Evolutionary conservation across 1,140 invertebrate species (phyloP), one percentile per base, ranked within the genome.

Genomic region (Drosophila pallidifrons): DNA sequence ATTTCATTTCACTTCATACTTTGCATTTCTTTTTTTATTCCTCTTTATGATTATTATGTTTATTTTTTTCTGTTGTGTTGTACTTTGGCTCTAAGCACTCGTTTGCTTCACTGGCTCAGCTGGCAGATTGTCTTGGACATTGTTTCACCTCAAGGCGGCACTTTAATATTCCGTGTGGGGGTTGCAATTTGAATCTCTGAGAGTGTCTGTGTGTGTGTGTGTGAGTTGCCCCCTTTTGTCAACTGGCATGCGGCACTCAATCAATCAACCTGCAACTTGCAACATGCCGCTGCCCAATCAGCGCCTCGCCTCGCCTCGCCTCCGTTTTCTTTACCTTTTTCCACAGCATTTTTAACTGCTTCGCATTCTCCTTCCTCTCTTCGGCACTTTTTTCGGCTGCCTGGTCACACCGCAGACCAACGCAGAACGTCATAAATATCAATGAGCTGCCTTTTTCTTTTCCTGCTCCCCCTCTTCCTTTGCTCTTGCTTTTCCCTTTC

Each of bases 351-450:
- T 20, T 55, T 10, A 11, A 6, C 13, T 15, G 0, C 4, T 11
- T 38, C 3, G 20, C 46, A 0, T n/a, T 2, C 25, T 52, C 5
- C 35, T 25, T 35, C 13, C 6, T 16, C 35, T 7, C 8, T 13
- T 13, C 8, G 30, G 4, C 41, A 8, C 16, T 46, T 43, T 32
- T 58, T 55, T 41, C 4, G 20, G 20, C 20, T 20, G 20, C n/a
- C 2, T 65, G 28, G 30, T 13, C 20, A 46, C 38, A 41, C 16
- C 41, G 38, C 32, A 38, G 61, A 15, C 58, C 65, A 64, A 45
- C 71, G 5, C 3, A 20, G 38, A 43, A 35, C 35, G 38, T 63
- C 76, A 76, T 76, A 82, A 83, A 83, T 82, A 82, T 83, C 81
- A 81, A 83, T 83, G 46, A 79, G 54, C 54, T 54, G 46, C 57